phyloP scores from a whole-genome alignment of 2,888 invertebrate species.

The Brachypalpus laphriformis region DNA sequence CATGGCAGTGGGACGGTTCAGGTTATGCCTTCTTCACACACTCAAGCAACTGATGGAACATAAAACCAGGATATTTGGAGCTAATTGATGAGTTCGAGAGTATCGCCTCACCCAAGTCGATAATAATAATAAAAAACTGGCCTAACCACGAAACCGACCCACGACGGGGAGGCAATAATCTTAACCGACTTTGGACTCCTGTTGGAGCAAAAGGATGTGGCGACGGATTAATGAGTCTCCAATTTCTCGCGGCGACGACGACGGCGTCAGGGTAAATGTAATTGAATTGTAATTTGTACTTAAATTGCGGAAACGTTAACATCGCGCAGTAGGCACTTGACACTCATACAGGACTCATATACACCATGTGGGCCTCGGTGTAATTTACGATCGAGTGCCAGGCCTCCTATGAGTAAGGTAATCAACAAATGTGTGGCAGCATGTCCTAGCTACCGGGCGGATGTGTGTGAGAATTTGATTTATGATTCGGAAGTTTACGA shows the following conservation, averaged over 20 bases:
- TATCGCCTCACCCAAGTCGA: constrained; percentile 9
- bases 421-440: constrained; percentile 39
- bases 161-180: constrained; percentile 7
- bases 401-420: constrained; percentile 15
- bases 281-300: constrained; percentile 50
- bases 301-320: constrained; percentile 37
- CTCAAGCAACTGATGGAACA: not conserved
- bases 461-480: constrained; percentile 40
- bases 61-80: constrained; percentile 28
- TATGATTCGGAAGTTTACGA: constrained; percentile 50
- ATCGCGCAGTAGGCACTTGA: constrained; percentile 9
- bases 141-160: not conserved
- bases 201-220: not conserved
- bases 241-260: constrained; percentile 18
- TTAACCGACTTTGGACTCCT: not conserved
- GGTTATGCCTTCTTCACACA: not conserved
- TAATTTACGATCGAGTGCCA: constrained; percentile 27
- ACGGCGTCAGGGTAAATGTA: constrained; percentile 27
- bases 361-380: constrained; percentile 7
- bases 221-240: constrained; percentile 22
- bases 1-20: too few relatives aligned
- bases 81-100: constrained; percentile 40
- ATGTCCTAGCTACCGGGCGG: not conserved
- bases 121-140: not conserved
- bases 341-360: not conserved